phyloP scores from a whole-genome alignment of 2,113 vertebrate species.

The Rhea pennata region DNA sequence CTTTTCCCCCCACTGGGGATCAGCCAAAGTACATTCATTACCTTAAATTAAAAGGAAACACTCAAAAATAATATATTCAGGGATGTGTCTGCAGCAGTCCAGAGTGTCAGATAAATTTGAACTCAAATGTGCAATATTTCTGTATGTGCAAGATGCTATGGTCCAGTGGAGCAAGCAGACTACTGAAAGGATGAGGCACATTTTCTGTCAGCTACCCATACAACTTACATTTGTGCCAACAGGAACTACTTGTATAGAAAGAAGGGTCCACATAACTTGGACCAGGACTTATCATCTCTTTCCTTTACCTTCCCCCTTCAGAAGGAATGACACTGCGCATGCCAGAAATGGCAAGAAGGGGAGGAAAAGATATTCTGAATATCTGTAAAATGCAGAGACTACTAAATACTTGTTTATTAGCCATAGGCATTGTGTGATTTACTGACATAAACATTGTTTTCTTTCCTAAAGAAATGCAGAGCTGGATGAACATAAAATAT shows the following conservation, averaged over 20 bases:
- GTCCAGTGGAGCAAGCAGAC: neutral
- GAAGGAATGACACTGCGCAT: fast-evolving
- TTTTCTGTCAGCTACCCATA: neutral
- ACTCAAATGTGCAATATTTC: neutral
- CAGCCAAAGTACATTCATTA: slow-evolving; percentile 9
- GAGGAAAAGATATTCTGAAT: neutral
- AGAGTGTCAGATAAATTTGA: neutral
- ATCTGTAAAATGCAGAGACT: neutral
- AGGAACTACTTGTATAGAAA: neutral
- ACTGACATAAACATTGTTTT: neutral
- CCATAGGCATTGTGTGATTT: neutral
- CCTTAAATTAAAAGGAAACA: slow-evolving; percentile 23
- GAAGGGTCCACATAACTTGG: fast-evolving
- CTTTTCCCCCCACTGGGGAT: neutral
- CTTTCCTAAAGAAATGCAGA: neutral
- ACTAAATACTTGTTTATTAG: neutral
- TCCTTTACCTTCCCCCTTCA: neutral
- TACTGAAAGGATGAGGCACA: neutral
- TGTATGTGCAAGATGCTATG: neutral
- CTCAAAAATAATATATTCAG: neutral
- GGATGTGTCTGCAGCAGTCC: neutral
- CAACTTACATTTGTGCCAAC: neutral
- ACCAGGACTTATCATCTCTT: neutral
- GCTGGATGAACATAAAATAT: neutral
- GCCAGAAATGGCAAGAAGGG: fast-evolving